phyloP scores from a whole-genome alignment of 2,113 vertebrate genomes.

The Calidris pugnax region DNA sequence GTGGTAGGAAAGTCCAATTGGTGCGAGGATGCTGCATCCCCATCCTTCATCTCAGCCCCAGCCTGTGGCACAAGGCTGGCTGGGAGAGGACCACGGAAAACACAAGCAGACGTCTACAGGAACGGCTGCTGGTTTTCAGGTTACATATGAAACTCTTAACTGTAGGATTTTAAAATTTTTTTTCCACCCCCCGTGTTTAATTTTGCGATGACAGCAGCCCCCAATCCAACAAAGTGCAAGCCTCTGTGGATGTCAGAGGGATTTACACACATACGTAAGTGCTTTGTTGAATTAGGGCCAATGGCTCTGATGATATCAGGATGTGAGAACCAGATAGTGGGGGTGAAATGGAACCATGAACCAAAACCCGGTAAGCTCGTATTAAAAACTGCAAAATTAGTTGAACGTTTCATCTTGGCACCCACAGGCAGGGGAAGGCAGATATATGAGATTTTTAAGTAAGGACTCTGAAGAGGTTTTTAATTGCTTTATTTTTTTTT shows the following conservation, averaged over 20 bases:
- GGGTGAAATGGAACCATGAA: neutral
- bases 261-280: neutral
- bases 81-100: neutral
- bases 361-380: neutral
- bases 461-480: neutral
- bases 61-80: accelerated
- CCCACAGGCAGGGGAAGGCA: neutral
- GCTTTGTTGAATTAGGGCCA: constrained; percentile 10
- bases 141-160: neutral
- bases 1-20: neutral
- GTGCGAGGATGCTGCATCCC: neutral
- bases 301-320: neutral
- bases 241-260: neutral
- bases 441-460: neutral
- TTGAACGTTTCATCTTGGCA: neutral
- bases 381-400: neutral
- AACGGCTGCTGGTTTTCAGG: neutral
- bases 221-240: neutral
- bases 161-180: neutral
- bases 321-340: neutral
- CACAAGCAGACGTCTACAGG: neutral
- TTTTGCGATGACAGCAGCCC: constrained; percentile 19
- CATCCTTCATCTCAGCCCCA: neutral
- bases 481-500: neutral
- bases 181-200: neutral